Evolutionary conservation across 2,888 invertebrate species (phyloP).

Genomic region (Griposia aprilina): DNA sequence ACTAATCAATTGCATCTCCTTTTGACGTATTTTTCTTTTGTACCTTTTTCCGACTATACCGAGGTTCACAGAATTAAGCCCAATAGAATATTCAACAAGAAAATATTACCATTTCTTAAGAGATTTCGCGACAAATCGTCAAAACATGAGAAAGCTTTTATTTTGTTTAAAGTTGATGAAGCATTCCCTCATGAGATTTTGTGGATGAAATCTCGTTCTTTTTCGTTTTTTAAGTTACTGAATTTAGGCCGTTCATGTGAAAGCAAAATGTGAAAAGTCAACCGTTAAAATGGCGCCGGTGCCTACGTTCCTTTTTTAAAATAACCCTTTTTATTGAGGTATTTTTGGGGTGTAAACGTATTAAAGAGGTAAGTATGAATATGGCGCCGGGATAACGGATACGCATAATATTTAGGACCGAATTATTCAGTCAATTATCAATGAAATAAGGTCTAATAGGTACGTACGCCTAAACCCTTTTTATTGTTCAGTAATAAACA

Average conservation of each 20-base stretch:
- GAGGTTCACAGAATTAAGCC: constrained; percentile 30
- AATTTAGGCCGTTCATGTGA: constrained; percentile 14
- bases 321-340: constrained; percentile 22
- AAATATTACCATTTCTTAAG: constrained; percentile 62
- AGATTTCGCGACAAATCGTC: constrained; percentile 51
- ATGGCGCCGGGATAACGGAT: not conserved
- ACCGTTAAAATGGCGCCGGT: constrained; percentile 15
- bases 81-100: constrained; percentile 60
- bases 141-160: constrained; percentile 65
- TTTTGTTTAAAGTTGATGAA: constrained; percentile 63
- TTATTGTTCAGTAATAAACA: too few species aligned
- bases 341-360: not conserved
- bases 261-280: constrained; percentile 40
- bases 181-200: constrained; percentile 41
- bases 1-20: constrained; percentile 43
- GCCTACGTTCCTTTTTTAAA: constrained; percentile 19
- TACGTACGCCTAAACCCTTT: not conserved
- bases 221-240: constrained; percentile 41
- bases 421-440: constrained; percentile 4
- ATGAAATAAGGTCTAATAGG: not conserved
- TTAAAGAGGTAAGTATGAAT: constrained; percentile 10
- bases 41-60: not conserved
- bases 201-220: constrained; percentile 9
- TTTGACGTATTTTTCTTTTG: constrained; percentile 34
- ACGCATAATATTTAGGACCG: not conserved